Evolutionary conservation across 2,113 vertebrate species (phyloP), one percentile per base, ranked within the genome.

Genomic region (Anhinga rufa): DNA sequence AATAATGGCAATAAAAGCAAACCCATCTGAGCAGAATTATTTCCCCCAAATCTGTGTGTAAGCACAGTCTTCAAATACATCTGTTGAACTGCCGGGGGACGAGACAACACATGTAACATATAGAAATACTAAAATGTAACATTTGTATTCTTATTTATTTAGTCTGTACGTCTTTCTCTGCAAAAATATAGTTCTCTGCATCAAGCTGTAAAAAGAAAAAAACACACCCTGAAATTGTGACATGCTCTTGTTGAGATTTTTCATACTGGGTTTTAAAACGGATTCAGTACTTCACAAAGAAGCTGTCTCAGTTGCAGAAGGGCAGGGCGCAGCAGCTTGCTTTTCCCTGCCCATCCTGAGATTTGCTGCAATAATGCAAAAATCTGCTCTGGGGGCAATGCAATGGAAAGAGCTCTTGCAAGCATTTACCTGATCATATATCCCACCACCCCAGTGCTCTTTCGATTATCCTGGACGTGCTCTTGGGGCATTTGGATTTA

Each of bases 391-490:
- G 29, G 51, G n/a, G 24, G 19, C 38, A 62, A 13, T 3, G 22
- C 9, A 28, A 8, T 8, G 21, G 7, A 44, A 80, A 66, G 5
- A 7, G 4, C 12, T 83, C 38, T 46, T 61, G 19, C 15, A 49
- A 46, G 44, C 19, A 6, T 65, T 89, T 68, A 17, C 18, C 16
- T 21, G n/a, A 12, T 32, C 18, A 4, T 28, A 17, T 16, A 72
- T 52, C 58, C 38, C 36, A 40, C 44, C 36, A 25, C 9, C n/a
- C 52, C 26, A 16, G 32, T 5, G 61, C 49, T 71, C 62, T 38
- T 86, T 34, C 55, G 20, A 2, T 72, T 74, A 44, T 16, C 36
- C 69, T 58, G 25, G 31, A 12, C 0, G 0, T 28, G 24, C 61
- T 26, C 29, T 28, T 34, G n/a, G 54, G 44, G 44, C 9, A 90